A percentile compares a stretch with the other conserved stretches of the same genome.
phyloP scores from a whole-genome alignment of 2,113 vertebrate genomes.

The Vombatus ursinus region DNA sequence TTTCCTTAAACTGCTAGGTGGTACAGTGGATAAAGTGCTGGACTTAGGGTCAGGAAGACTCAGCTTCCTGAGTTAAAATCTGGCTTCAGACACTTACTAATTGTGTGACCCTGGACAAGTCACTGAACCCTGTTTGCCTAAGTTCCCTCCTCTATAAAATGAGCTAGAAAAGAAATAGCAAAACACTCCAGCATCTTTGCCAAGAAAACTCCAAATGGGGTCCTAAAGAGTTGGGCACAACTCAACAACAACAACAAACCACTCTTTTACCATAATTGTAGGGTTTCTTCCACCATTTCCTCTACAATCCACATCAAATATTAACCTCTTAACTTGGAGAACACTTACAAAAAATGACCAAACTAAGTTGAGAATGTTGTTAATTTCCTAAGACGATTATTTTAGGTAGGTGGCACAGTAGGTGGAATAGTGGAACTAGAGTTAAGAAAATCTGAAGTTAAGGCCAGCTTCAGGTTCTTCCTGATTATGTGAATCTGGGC shows the following conservation, averaged over 20 bases:
- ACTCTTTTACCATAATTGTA: background rate
- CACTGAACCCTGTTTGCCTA: background rate
- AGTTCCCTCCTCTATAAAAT: background rate
- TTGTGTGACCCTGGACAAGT: background rate
- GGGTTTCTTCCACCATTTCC: slow-evolving; percentile 24
- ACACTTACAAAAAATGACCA: background rate
- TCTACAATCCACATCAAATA: background rate
- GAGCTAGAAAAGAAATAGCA: background rate
- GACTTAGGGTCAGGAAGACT: background rate
- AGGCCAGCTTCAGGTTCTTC: background rate
- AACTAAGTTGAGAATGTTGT: background rate
- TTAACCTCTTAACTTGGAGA: slow-evolving; percentile 40
- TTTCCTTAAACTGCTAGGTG: background rate
- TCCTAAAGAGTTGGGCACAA: background rate
- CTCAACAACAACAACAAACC: background rate
- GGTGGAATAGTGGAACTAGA: background rate
- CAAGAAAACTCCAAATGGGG: background rate
- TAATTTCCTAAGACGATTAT: background rate
- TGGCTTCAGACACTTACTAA: background rate
- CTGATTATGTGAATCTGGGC: background rate
- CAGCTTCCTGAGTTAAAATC: background rate
- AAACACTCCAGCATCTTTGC: background rate
- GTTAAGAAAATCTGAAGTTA: background rate
- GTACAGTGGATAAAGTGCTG: background rate
- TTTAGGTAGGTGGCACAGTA: background rate